Evolutionary conservation across 2,113 vertebrate species (phyloP).

Genomic region (Sphaerodactylus townsendi): DNA sequence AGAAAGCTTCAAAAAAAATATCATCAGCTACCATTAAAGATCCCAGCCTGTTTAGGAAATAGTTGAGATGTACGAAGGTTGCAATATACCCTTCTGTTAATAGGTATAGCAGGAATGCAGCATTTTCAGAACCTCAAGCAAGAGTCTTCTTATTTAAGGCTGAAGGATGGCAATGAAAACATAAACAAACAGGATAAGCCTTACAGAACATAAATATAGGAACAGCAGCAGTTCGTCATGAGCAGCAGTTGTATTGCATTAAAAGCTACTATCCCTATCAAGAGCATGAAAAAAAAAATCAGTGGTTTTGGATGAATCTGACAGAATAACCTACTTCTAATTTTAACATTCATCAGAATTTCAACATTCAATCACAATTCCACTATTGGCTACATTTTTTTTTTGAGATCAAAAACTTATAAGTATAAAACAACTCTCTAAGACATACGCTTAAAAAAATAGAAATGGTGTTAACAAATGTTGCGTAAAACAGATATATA

Average conservation of each 20-base stretch:
- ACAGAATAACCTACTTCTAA: slow-evolving; percentile 34
- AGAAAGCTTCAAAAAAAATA: not conserved
- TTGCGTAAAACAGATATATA: slow-evolving; percentile 73
- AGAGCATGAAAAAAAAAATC: slow-evolving; percentile 26
- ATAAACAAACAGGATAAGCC: slow-evolving; percentile 48
- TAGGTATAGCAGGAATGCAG: slow-evolving; percentile 54
- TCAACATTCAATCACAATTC: slow-evolving; percentile 61
- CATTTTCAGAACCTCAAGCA: slow-evolving; percentile 46
- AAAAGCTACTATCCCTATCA: not conserved
- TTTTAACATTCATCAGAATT: slow-evolving; percentile 58
- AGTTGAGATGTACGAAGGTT: slow-evolving; percentile 6
- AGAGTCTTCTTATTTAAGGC: slow-evolving; percentile 71
- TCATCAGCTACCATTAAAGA: not conserved
- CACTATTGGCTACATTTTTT: slow-evolving; percentile 59
- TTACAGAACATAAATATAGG: slow-evolving; percentile 36
- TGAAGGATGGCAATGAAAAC: slow-evolving; percentile 63
- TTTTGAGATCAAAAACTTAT: slow-evolving; percentile 66
- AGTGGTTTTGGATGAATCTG: slow-evolving; percentile 9
- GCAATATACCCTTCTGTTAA: slow-evolving; percentile 31
- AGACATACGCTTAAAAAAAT: slow-evolving; percentile 74
- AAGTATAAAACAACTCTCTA: slow-evolving; percentile 75
- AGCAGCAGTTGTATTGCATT: not conserved
- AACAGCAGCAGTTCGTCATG: not conserved
- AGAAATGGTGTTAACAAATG: slow-evolving; percentile 73
- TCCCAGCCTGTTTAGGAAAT: not conserved